These are phyloP conservation scores for Aythya baeri DNA, from an alignment of 2,113 vertebrate genomes.

Conservation along the genomic window DNA sequence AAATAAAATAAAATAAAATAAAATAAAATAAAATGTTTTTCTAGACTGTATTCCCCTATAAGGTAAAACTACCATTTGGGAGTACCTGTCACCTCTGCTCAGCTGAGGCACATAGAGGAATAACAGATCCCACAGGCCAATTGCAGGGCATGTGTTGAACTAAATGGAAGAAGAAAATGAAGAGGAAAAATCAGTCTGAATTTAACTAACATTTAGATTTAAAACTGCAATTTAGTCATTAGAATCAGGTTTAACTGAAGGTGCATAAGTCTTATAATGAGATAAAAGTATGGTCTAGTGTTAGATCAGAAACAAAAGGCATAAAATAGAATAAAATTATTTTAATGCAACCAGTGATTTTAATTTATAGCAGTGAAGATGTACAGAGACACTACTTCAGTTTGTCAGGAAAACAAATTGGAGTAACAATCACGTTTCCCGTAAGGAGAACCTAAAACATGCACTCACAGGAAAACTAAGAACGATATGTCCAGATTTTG, in stretches of 20 bases:
- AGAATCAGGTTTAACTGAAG: neutral
- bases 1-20: no score
- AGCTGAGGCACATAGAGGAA: neutral
- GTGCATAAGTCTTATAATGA: neutral
- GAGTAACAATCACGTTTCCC: neutral
- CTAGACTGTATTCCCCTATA: neutral
- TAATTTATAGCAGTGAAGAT: neutral
- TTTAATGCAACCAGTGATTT: neutral
- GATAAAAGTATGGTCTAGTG: neutral
- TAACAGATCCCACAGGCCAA: neutral
- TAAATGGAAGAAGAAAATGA: neutral
- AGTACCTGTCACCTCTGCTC: neutral
- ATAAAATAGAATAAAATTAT: neutral
- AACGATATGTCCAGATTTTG: neutral
- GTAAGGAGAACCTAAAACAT: conserved; percentile 4
- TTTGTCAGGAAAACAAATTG: conserved; percentile 8
- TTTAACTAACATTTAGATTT: neutral
- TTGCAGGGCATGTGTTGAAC: neutral
- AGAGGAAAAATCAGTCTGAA: neutral
- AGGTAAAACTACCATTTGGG: neutral
- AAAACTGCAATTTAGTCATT: neutral
- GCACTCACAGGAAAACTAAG: neutral
- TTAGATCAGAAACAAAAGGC: neutral
- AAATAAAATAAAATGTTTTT: neutral
- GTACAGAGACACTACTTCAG: neutral